Percentiles rank a stretch among this genome's conserved stretches.
Evolutionary conservation across 2,888 invertebrate genomes (phyloP).

Genomic region (Myathropa florea): DNA sequence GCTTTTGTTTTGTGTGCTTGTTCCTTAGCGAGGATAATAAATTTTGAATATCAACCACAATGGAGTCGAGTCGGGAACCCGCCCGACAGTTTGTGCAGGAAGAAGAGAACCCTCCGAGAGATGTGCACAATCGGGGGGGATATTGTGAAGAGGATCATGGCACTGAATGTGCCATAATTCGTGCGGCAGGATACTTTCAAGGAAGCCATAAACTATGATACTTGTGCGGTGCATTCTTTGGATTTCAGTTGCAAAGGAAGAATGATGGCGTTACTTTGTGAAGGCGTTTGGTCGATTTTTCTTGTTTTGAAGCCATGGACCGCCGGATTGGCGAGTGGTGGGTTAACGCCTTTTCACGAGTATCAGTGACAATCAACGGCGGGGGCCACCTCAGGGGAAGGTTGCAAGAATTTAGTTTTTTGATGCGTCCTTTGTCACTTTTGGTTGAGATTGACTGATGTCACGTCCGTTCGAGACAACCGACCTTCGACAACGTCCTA

Average conservation of each 20-base stretch:
- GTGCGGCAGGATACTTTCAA: not conserved
- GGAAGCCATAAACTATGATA: not conserved
- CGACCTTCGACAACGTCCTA: too few species aligned
- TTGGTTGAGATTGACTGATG: too few species aligned
- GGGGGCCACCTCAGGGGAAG: too few species aligned
- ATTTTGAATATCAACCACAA: constrained; percentile 57
- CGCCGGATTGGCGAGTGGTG: too few species aligned
- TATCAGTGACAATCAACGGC: too few species aligned
- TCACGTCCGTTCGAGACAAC: too few species aligned
- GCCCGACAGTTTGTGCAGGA: constrained; percentile 43
- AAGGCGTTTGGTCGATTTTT: not conserved
- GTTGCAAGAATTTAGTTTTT: too few species aligned
- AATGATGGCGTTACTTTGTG: not conserved
- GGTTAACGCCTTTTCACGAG: too few species aligned
- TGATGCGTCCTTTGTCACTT: too few species aligned
- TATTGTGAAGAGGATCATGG: not conserved
- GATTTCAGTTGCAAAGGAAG: not conserved
- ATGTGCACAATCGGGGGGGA: not conserved
- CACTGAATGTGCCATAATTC: not conserved
- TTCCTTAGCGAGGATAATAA: constrained; percentile 50
- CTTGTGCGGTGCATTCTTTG: not conserved
- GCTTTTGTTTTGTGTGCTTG: not conserved
- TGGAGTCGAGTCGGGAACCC: not conserved
- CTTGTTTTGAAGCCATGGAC: not conserved
- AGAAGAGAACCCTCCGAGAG: constrained; percentile 22